phyloP scores from a whole-genome alignment of 1,140 invertebrate genomes.

The Apocrypta bakeri region DNA sequence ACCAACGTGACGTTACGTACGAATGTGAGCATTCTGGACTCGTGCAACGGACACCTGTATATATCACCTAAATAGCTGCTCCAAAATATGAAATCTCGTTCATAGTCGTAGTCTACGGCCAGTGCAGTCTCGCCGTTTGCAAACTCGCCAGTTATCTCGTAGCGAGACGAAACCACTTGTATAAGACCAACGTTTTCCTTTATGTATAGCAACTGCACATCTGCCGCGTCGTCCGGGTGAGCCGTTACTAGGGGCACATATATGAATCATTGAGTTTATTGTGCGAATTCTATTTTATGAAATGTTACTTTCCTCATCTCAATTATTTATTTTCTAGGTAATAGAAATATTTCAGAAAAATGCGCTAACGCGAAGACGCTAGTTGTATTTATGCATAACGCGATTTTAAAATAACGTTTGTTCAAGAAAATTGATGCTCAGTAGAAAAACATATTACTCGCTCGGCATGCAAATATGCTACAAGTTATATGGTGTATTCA shows the following conservation, averaged over 20 bases:
- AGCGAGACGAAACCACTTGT: not conserved
- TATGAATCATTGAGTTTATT: not conserved
- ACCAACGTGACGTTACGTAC: not conserved
- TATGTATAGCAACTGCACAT: constrained; percentile 1
- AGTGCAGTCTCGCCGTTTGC: not conserved
- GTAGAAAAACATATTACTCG: not conserved
- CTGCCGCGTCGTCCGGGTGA: not conserved
- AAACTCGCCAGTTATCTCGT: not conserved
- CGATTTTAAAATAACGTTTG: not conserved
- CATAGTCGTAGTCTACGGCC: constrained; percentile 23
- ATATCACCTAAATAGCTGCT: not conserved
- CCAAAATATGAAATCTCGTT: constrained; percentile 18
- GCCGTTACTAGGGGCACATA: not conserved
- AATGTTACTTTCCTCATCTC: too few relatives aligned
- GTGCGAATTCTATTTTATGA: too few relatives aligned
- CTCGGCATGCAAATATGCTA: not conserved
- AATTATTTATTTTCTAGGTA: not conserved
- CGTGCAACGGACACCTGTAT: not conserved
- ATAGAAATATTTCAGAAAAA: not conserved
- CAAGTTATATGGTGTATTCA: not conserved
- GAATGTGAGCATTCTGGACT: not conserved
- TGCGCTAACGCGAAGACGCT: too few relatives aligned
- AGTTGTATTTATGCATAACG: too few relatives aligned
- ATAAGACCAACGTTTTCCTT: not conserved
- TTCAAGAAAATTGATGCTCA: not conserved